Base-by-base conservation (phyloP, 2,888 invertebrate species). In the Pharmacophagus antenor region DNA sequence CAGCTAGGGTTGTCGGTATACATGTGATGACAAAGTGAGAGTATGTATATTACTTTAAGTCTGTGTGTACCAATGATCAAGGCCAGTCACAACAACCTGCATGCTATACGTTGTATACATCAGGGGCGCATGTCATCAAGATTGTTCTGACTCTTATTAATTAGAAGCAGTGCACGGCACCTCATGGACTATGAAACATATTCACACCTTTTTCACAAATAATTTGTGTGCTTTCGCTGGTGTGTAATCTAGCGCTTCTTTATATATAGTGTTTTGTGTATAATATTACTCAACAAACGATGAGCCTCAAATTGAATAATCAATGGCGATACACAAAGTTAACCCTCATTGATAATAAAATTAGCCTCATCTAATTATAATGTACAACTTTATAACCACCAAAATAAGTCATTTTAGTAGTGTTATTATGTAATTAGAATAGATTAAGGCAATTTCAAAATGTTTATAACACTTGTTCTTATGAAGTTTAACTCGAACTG, bases 361-460 rank as follows among this genome's bases (percentile, higher is more conserved):
- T 76, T 83, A 84, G 85, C 86, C 85, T 88, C 85, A 84, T 84
- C 72, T 87, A 87, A 80, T 73, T 73, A 74, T 79, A 84, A 84
- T 85, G 88, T 88, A 88, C 88, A 88, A 89, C 77, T 64, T 58
- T 71, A 64, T 88, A 87, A 88, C 88, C 89, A 89, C 89, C 89
- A 88, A 88, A 31, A 88, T 85, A 83, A 84, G 81, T 81, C 77
- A 77, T 79, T 84, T 74, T 82, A 80, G 77, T 82, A 84, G 79
- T 70, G 69, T 73, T 65, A 65, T 57, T 55, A 55, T 59, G 54
- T 74, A 73, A 76, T 62, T 65, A 58, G 61, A 56, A 56, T 70
- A 67, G 64, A 59, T 69, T 70, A 66, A 65, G 62, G 62, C 46
- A 61, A 57, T 54, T 66, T 67, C 20, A 20, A 22, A 49, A 49